Evolutionary conservation across 2,888 invertebrate species (phyloP).

Genomic region (Halocaridina rubra): DNA sequence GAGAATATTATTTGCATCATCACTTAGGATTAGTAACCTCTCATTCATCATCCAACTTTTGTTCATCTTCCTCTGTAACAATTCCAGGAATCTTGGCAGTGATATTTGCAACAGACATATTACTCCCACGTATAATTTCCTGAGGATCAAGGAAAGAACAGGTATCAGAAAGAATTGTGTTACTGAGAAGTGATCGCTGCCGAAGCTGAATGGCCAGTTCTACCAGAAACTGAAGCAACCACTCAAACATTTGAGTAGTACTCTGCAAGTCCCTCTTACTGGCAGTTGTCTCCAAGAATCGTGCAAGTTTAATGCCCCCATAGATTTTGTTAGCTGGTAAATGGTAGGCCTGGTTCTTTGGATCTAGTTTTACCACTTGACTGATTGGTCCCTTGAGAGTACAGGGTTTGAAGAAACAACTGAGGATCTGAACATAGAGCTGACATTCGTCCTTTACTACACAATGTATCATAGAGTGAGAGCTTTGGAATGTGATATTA

Average conservation of each 20-base stretch:
- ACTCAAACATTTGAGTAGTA: conserved; percentile 2
- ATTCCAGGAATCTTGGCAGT: not conserved
- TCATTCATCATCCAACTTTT: not conserved
- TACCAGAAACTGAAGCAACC: not conserved
- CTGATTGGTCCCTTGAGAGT: not conserved
- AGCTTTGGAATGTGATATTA: too few species aligned
- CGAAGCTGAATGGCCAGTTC: not conserved
- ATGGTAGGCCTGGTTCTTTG: not conserved
- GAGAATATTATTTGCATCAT: conserved; percentile 16
- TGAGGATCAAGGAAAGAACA: too few species aligned
- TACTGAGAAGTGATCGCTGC: not conserved
- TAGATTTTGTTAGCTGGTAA: not conserved
- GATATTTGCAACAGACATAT: not conserved
- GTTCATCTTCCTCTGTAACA: not conserved
- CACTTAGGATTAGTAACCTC: conserved; percentile 14
- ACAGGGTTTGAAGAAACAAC: not conserved
- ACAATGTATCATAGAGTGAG: too few species aligned
- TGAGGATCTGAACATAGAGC: not conserved
- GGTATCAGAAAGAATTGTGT: too few species aligned
- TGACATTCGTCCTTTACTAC: conserved; percentile 2
- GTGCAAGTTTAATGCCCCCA: not conserved
- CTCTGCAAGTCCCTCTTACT: not conserved
- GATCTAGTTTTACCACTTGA: not conserved
- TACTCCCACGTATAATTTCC: too few species aligned
- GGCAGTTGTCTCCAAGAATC: not conserved